Conservation (phyloP, 2,797 vertebrate genomes). For the Halcyon chelicuti region DNA sequence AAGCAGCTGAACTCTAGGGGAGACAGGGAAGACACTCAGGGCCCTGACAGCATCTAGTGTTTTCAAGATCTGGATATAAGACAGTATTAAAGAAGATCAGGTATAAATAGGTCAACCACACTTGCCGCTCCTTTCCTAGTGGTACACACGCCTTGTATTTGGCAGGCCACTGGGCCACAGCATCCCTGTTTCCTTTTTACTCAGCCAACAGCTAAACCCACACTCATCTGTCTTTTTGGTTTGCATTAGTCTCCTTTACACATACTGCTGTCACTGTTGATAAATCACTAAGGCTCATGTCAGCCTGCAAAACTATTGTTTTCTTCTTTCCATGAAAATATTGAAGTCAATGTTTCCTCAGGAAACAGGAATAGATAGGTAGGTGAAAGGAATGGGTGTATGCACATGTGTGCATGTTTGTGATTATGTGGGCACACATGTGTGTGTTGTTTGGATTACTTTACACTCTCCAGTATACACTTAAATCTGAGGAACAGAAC, state of each 20-base stretch:
- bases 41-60: background rate
- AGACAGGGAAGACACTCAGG: background rate
- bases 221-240: background rate
- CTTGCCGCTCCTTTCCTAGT: background rate
- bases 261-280: background rate
- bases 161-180: background rate
- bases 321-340: background rate
- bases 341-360: background rate
- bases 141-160: background rate
- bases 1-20: background rate
- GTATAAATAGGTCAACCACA: background rate
- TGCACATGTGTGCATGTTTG: rapidly evolving
- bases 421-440: rapidly evolving
- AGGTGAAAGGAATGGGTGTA: background rate
- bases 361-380: background rate
- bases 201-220: background rate
- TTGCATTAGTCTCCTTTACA: background rate
- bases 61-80: background rate
- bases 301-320: background rate
- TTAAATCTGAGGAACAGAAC: background rate
- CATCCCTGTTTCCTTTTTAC: background rate
- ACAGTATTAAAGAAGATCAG: background rate
- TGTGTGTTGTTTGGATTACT: background rate
- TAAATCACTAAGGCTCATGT: background rate
- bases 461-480: background rate